phyloP scores from a whole-genome alignment of 2,797 vertebrate species.

The Stomatorhinus walkeri region DNA sequence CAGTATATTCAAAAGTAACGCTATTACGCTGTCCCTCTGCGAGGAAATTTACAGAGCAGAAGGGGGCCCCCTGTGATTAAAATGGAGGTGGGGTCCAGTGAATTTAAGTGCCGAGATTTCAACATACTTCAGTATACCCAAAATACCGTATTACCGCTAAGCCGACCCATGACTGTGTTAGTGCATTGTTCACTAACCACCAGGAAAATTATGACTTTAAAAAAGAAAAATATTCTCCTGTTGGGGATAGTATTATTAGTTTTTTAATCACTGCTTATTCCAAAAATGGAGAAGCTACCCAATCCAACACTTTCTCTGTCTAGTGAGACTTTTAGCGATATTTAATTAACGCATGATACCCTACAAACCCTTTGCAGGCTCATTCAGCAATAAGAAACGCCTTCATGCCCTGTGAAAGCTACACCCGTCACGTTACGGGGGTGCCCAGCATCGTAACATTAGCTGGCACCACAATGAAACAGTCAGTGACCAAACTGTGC shows the following conservation, averaged over 20 bases:
- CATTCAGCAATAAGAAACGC: neutral
- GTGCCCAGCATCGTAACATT: neutral
- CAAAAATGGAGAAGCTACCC: neutral
- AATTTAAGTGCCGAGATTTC: neutral
- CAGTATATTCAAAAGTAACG: neutral
- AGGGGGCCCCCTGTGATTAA: neutral
- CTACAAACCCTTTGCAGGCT: constrained; percentile 1
- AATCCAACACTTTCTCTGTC: neutral
- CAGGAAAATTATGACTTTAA: neutral
- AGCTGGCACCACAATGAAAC: neutral
- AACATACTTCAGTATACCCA: neutral
- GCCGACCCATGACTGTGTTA: neutral
- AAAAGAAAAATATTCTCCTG: constrained; percentile 8
- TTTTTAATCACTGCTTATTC: neutral
- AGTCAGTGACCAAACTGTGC: neutral
- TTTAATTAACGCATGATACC: neutral
- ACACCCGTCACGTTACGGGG: neutral
- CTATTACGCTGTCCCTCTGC: neutral
- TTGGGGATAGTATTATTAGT: neutral
- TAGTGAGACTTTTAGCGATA: neutral
- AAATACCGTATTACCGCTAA: neutral
- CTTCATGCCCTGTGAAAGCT: neutral
- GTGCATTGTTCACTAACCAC: neutral
- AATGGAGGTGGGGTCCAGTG: neutral
- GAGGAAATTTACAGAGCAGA: neutral